Base-by-base conservation (phyloP, 2,113 vertebrate species). In the Neotragus pygmaeus region DNA sequence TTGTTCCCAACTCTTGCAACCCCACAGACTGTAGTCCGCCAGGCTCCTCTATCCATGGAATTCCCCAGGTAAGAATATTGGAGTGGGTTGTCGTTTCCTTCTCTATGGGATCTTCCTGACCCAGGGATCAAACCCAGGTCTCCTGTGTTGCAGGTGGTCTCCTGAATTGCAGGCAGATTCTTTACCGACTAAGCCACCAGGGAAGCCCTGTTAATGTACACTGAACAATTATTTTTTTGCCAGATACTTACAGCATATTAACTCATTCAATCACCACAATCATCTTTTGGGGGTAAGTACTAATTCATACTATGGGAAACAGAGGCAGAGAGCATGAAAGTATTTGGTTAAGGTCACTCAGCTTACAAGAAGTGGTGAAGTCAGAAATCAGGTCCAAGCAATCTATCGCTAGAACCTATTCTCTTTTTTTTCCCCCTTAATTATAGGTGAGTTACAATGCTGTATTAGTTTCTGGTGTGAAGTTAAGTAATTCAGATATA, bases 221-320 rank as follows among this genome's bases (percentile, higher is more conserved):
- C 2, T 55, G 33, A 95, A 62, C 15, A 80, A 82, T 83, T 92
- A 73, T 47, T 75, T 80, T 60, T 88, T 45, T 97, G 77, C 43
- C 81, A 95, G 70, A 58, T 36, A 80, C 11, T 90, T 83, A 66
- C 57, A 4, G n/a, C 21, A 17, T 23, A 87, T n/a, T 77, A 75
- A 80, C 58, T 92, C 49, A 39, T 27, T 92, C 77, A 93, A 73
- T 88, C 45, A 70, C 64, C 13, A 91, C 2, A 19, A 60, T 51
- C 45, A 36, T 16, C 80, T 89, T 94, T 92, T 45, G 33, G 21
- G 25, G 15, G 6, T 17, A 66, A 55, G 78, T 60, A 73, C 30
- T 91, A 47, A 66, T 16, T 73, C 30, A 21, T 2, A 77, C 17
- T 25, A 30, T n/a, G 60, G 62, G 28, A 78, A 75, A 84, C 14